phyloP scores from a whole-genome alignment of 2,797 vertebrate species.

The Varecia variegata region DNA sequence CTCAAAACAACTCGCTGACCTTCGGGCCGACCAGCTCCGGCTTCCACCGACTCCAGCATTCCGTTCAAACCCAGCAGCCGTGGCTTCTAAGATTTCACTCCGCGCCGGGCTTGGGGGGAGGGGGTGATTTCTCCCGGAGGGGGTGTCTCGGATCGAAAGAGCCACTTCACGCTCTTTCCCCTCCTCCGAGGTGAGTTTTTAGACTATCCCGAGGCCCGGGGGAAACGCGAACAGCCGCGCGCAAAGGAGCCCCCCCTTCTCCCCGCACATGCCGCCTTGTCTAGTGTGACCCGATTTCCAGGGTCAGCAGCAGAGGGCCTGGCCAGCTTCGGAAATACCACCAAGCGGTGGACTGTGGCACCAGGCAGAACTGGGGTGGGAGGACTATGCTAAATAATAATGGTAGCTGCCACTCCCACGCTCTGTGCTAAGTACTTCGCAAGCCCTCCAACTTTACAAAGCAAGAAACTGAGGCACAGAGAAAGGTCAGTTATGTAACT shows the following conservation, averaged over 20 bases:
- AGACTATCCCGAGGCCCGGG: conserved; percentile 37
- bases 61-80: conserved; percentile 62
- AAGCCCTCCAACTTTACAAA: conserved; percentile 10
- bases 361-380: not conserved
- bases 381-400: not conserved
- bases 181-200: conserved; percentile 64
- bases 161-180: conserved; percentile 55
- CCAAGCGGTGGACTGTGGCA: not conserved
- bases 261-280: not conserved
- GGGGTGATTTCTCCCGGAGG: conserved; percentile 58
- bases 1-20: conserved; percentile 77
- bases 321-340: conserved; percentile 53
- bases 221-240: conserved; percentile 16
- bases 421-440: not conserved
- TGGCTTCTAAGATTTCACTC: conserved; percentile 72
- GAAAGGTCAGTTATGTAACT: not conserved
- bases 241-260: not conserved
- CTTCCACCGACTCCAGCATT: conserved; percentile 71
- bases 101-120: conserved; percentile 57
- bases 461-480: conserved; percentile 42
- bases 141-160: conserved; percentile 72
- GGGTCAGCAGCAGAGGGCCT: conserved; percentile 63
- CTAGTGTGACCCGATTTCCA: conserved; percentile 64
- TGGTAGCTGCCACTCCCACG: not conserved
- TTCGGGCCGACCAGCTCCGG: conserved; percentile 69